Evolutionary conservation across 1,140 invertebrate species (phyloP), one percentile per base, ranked within the genome.

Genomic region (Leguminivora glycinivorella): DNA sequence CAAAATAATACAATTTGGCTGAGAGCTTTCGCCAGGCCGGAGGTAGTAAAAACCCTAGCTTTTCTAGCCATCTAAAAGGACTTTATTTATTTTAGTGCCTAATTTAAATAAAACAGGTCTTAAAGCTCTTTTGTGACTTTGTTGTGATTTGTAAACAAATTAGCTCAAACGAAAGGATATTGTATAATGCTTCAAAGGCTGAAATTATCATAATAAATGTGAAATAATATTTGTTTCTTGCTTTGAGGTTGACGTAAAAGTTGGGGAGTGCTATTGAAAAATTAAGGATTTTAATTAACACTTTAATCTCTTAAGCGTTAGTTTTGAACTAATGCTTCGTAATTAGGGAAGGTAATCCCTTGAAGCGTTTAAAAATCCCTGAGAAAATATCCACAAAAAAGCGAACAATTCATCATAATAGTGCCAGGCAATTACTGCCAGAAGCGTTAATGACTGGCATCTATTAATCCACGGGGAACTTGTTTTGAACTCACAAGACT

Each of bases 1-100:
- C 83, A 85, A 88, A 88, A 87, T 88, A 89, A 90, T 89, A 90
- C 88, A 88, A 90, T 88, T 88, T 88, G 78, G 79, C 79, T 83
- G 81, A 86, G 74, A 86, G 85, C 80, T 77, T 79, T 72, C 74
- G 72, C 75, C 75, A 71, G 70, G 67, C 63, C 73, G 70, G 75
- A 79, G 79, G 81, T 88, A 81, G 81, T 83, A 82, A 87, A 84
- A 87, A 81, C 76, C 76, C 77, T 75, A 73, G 73, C 78, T 74
- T 77, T 78, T 74, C 77, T 83, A 80, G 77, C 78, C 77, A 79
- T 74, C 76, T 77, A 72, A 77, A 79, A 73, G 69, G 71, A 75
- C 78, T 83, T 78, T 88, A 85, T 89, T 89, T 85, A 85, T 85
- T 90, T 87, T 85, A 89, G 79, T 85, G 72, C 77, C 82, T 85